Conservation (phyloP, 2,113 vertebrate species). For the Eidolon helvum region DNA sequence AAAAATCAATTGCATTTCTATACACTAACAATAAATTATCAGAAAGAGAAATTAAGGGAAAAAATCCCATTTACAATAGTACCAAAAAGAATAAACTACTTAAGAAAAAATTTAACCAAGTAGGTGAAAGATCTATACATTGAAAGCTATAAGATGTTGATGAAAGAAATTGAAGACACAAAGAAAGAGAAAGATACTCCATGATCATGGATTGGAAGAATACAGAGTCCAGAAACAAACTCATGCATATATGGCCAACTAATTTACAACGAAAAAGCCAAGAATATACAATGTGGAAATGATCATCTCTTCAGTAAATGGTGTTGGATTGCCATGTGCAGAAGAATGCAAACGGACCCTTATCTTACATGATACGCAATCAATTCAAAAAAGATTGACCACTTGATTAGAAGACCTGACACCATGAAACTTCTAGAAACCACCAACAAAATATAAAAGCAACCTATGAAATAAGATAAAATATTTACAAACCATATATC, state of each 20-base stretch:
- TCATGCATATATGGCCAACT: neutral
- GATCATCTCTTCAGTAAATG: neutral
- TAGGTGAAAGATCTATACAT: neutral
- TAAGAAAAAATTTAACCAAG: neutral
- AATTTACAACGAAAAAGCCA: neutral
- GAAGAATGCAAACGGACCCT: neutral
- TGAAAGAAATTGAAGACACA: neutral
- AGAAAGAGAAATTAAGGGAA: neutral
- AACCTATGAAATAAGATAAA: neutral
- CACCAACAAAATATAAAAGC: neutral
- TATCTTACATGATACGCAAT: neutral
- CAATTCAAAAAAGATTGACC: neutral
- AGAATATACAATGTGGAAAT: neutral
- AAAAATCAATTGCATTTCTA: neutral
- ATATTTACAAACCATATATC: neutral
- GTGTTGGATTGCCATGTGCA: too few species aligned
- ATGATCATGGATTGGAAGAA: neutral
- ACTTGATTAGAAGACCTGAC: neutral
- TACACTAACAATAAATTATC: neutral
- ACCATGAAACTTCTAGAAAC: neutral
- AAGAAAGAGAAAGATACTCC: neutral
- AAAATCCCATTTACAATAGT: neutral
- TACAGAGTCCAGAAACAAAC: neutral
- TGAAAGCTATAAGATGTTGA: neutral
- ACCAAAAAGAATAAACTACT: neutral